Evolutionary conservation across 2,113 vertebrate species (phyloP).

Genomic region (Brachirus orientalis): DNA sequence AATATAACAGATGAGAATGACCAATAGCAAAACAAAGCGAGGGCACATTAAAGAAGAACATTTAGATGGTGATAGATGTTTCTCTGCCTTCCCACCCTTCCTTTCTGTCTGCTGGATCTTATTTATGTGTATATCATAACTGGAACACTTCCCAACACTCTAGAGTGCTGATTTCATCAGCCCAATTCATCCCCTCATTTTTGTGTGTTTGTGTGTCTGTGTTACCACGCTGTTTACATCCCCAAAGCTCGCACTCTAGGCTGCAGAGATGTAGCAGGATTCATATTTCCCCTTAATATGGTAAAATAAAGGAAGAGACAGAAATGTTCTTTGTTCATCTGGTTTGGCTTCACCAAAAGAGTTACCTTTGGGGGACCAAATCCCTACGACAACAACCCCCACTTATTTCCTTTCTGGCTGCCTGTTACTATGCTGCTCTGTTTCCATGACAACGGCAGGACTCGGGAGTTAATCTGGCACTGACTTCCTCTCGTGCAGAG

Average conservation of each 20-base stretch:
- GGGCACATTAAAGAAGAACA: background rate
- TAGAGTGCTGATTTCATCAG: constrained; percentile 37
- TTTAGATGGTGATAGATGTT: background rate
- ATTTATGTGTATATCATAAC: constrained; percentile 29
- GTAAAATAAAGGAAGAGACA: background rate
- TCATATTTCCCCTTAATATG: constrained; percentile 17
- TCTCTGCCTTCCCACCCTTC: background rate
- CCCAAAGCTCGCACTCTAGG: constrained; percentile 36
- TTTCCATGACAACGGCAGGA: constrained; percentile 75
- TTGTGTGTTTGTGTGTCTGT: background rate
- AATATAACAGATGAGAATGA: no score
- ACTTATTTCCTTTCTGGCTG: background rate
- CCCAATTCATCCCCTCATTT: constrained; percentile 2
- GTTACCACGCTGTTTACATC: constrained; percentile 22
- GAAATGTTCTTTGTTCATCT: constrained; percentile 34
- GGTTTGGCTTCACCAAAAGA: constrained; percentile 41
- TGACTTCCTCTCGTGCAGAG: constrained; percentile 35
- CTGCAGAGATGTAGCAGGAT: constrained; percentile 44
- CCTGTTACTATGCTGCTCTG: constrained; percentile 69
- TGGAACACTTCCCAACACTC: constrained; percentile 4
- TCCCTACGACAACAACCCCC: constrained; percentile 44
- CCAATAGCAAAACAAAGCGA: no score
- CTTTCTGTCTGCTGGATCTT: constrained; percentile 6
- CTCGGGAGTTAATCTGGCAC: constrained; percentile 47
- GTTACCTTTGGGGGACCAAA: constrained; percentile 34